Evolutionary conservation across 1,140 invertebrate genomes (phyloP).

Genomic region (Triops longicaudatus): DNA sequence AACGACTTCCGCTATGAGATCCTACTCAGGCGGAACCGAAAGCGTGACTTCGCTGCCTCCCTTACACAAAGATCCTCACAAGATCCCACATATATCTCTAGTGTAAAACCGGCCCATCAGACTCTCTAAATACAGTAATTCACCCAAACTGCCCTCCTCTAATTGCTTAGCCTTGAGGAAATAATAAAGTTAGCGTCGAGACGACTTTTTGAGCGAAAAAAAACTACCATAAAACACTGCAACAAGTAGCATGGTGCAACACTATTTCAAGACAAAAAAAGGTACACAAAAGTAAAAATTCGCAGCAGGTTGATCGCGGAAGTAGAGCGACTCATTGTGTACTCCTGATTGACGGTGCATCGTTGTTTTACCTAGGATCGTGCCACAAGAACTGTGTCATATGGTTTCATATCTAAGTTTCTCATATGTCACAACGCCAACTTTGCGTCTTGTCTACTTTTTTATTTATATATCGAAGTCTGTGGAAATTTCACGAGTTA

Average conservation of each 20-base stretch:
- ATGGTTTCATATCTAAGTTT: neutral
- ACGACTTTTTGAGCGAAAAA: neutral
- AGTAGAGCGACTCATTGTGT: neutral
- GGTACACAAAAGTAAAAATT: neutral
- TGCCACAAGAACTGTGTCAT: neutral
- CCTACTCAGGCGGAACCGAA: neutral
- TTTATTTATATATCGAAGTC: neutral
- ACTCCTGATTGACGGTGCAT: neutral
- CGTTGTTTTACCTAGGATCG: neutral
- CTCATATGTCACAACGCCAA: neutral
- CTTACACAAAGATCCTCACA: neutral
- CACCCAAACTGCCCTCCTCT: neutral
- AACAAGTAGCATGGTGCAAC: no score
- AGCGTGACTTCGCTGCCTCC: neutral
- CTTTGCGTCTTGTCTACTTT: neutral
- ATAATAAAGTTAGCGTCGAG: neutral
- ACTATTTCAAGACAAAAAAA: neutral
- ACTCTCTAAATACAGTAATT: neutral
- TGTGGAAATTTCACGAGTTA: neutral
- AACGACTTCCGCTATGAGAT: constrained; percentile 15
- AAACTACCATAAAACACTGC: no score
- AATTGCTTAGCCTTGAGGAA: neutral
- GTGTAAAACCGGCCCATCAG: neutral
- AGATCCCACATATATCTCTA: neutral
- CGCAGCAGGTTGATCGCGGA: neutral